Evolutionary conservation across 2,113 vertebrate species (phyloP).

Genomic region (Onychostruthus taczanowskii): DNA sequence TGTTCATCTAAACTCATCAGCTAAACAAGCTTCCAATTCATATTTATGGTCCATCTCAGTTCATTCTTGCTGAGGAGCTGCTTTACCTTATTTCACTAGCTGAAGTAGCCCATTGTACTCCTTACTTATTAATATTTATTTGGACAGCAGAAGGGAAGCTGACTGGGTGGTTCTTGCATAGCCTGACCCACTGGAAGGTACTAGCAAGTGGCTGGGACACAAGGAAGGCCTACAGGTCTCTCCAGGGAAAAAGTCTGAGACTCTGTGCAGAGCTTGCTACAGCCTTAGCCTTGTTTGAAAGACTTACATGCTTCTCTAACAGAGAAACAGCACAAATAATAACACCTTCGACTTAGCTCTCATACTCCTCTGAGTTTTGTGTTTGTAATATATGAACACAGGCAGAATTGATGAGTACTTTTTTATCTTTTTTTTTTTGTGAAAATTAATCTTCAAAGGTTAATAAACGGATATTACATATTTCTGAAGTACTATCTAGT

Average conservation of each 20-base stretch:
- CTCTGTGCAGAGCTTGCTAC: neutral
- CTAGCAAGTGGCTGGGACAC: neutral
- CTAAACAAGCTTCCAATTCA: neutral
- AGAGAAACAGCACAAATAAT: neutral
- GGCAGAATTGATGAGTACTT: neutral
- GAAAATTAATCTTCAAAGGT: neutral
- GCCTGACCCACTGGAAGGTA: neutral
- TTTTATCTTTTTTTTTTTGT: neutral
- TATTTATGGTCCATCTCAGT: neutral
- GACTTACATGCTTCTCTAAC: neutral
- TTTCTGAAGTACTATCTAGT: neutral
- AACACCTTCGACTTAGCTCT: neutral
- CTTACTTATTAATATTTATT: neutral
- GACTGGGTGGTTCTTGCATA: neutral
- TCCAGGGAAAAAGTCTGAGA: neutral
- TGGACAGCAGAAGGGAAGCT: neutral
- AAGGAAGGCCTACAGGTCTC: neutral
- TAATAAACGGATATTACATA: neutral
- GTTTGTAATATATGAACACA: neutral
- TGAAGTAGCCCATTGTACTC: neutral
- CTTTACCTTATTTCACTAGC: neutral
- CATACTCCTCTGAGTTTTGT: neutral
- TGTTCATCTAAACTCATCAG: neutral
- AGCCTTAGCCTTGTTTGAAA: neutral
- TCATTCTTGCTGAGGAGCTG: neutral